Base-by-base conservation (phyloP, 2,797 vertebrate species). In the Enteromius anoplus region DNA sequence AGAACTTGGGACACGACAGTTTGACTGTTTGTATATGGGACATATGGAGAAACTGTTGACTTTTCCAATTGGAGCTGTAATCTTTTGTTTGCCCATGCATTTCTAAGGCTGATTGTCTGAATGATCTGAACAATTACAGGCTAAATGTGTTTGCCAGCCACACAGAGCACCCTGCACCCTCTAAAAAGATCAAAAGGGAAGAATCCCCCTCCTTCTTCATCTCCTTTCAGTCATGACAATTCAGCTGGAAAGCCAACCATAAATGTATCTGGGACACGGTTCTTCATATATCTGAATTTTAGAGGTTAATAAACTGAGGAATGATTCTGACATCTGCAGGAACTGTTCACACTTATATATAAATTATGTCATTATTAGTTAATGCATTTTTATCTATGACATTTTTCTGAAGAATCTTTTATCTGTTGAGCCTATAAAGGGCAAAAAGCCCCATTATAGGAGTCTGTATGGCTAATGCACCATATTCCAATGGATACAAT, bases 71-170 rank as follows among this genome's bases (percentile, higher is more conserved):
- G 91, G 91, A 93, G 93, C 92, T 94, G 93, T 93, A 94, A 95
- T 94, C 93, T 91, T 90, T 88, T 94, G 93, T 95, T 95, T 94
- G 93, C 93, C 91, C 88, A 85, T 92, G 93, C 93, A 94, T 93
- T 92, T 93, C 91, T 91, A 92, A 92, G 91, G 93, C 91, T 91
- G 91, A 94, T 91, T 93, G 92, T 93, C 91, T 92, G 93, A 90
- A 92, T 93, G 93, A 94, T 93, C 92, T 90, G 89, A 93, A 94
- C 93, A 92, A 94, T 94, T 93, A 94, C 89, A 86, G 90, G 91
- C 91, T 94, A 94, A 95, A 94, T 93, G 93, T 93, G 93, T 95
- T 94, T 95, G 93, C 93, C 94, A 94, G 93, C 91, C 91, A 90
- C 87, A 91, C 89, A 88, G 88, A 90, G 87, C 45, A 76, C 86